Evolutionary conservation across 2,888 invertebrate species (phyloP).

Genomic region (Drosophila diplacantha): DNA sequence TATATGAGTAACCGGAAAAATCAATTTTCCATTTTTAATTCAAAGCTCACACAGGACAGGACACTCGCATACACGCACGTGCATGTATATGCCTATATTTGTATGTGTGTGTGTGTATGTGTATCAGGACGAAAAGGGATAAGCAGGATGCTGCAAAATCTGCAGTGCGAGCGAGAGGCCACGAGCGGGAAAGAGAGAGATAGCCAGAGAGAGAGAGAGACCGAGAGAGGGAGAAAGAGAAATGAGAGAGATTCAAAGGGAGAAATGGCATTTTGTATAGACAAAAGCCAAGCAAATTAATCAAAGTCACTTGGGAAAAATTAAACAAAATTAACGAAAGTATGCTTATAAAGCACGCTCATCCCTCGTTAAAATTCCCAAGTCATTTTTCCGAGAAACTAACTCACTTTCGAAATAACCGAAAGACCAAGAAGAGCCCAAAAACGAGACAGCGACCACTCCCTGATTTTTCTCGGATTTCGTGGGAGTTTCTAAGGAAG

Average conservation of each 20-base stretch:
- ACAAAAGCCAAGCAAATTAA: constrained; percentile 53
- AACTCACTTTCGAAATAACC: not conserved
- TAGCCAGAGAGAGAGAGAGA: constrained; percentile 11
- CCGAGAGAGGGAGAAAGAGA: not conserved
- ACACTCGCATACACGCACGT: constrained; percentile 27
- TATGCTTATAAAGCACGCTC: not conserved
- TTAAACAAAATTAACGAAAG: constrained; percentile 4
- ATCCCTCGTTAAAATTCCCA: not conserved
- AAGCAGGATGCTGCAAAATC: constrained; percentile 68
- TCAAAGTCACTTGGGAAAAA: constrained; percentile 47
- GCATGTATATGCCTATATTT: constrained; percentile 17
- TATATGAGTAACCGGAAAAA: constrained; percentile 74
- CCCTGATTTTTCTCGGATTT: constrained; percentile 31
- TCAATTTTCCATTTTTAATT: constrained; percentile 77
- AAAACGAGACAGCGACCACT: constrained; percentile 27
- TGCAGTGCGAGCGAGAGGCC: constrained; percentile 37
- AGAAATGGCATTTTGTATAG: constrained; percentile 27
- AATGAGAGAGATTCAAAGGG: constrained; percentile 14
- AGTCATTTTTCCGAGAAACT: not conserved
- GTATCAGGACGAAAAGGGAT: constrained; percentile 57
- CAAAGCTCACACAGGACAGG: constrained; percentile 55
- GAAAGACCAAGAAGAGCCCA: not conserved
- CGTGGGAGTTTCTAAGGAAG: constrained; percentile 20
- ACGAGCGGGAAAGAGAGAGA: constrained; percentile 4
- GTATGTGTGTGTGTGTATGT: constrained; percentile 23